Evolutionary conservation across 2,797 vertebrate species (phyloP).

Genomic region (Neopelma chrysocephalum): DNA sequence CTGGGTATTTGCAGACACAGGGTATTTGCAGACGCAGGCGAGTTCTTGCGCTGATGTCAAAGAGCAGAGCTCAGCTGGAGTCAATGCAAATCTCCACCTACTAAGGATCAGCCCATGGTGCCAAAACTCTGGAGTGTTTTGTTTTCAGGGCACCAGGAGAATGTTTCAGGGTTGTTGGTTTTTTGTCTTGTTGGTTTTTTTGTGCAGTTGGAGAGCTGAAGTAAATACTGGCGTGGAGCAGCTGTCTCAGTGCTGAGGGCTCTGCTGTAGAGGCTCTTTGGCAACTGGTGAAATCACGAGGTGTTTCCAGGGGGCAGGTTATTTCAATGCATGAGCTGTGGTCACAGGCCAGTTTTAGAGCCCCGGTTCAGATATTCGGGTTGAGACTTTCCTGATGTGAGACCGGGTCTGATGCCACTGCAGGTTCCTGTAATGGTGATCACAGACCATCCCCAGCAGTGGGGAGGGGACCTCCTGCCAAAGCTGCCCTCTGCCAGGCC

Average conservation of each 20-base stretch:
- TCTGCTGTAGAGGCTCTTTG: not conserved
- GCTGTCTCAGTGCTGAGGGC: not conserved
- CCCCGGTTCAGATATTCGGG: not conserved
- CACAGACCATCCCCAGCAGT: not conserved
- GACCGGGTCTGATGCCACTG: not conserved
- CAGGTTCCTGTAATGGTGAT: not conserved
- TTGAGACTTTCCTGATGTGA: not conserved
- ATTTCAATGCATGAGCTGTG: not conserved
- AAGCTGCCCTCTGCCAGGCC: not conserved
- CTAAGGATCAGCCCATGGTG: conserved; percentile 2
- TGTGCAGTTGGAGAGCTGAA: not conserved
- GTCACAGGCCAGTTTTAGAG: not conserved
- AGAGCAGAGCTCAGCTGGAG: conserved; percentile 52
- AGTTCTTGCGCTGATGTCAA: conserved; percentile 44
- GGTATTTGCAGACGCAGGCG: conserved; percentile 18
- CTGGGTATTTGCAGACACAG: not conserved
- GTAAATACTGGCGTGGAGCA: not conserved
- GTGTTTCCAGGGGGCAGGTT: not conserved
- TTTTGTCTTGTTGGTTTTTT: not conserved
- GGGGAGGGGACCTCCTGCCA: not conserved
- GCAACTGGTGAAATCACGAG: not conserved
- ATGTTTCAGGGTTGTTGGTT: not conserved
- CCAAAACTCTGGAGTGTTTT: conserved; percentile 43
- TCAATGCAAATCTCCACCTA: conserved; percentile 11
- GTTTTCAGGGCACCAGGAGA: conserved; percentile 31